phyloP scores from a whole-genome alignment of 2,113 vertebrate genomes.

The Xenopus laevis region DNA sequence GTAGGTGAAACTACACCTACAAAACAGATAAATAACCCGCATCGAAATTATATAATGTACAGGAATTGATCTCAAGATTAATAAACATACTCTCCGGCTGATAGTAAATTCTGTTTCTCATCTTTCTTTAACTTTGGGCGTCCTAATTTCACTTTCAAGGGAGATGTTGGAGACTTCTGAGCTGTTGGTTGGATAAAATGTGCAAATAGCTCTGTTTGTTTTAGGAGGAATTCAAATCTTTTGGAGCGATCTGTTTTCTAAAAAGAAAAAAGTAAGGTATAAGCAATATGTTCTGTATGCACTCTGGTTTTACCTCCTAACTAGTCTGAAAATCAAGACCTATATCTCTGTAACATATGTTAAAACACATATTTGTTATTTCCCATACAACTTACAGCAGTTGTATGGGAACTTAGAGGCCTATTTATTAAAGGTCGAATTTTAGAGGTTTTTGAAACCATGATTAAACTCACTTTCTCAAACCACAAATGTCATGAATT shows the following conservation, averaged over 20 bases:
- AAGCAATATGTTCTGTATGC: neutral
- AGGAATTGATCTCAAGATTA: neutral
- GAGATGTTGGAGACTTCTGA: constrained; percentile 81
- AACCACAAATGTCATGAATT: too few species aligned
- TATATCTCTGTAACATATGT: neutral
- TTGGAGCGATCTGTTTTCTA: constrained; percentile 84
- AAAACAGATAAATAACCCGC: too few species aligned
- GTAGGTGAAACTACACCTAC: too few species aligned
- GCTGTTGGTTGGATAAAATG: constrained; percentile 86
- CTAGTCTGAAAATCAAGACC: neutral
- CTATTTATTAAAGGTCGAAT: too few species aligned
- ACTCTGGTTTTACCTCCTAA: neutral
- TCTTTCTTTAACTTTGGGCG: constrained; percentile 76
- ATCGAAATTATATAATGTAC: too few species aligned
- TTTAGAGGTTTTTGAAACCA: too few species aligned
- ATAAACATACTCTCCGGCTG: constrained; percentile 80
- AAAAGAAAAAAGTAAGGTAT: constrained; percentile 40
- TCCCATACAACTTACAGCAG: too few species aligned
- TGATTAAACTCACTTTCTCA: too few species aligned
- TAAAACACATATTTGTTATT: too few species aligned
- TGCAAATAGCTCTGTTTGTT: constrained; percentile 87
- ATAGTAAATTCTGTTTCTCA: constrained; percentile 81
- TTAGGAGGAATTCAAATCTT: constrained; percentile 84
- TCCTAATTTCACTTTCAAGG: constrained; percentile 77
- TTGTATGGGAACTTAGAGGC: too few species aligned